Evolutionary conservation across 1,140 invertebrate genomes (phyloP), one percentile per base, ranked within the genome.

Genomic region (Apis laboriosa): DNA sequence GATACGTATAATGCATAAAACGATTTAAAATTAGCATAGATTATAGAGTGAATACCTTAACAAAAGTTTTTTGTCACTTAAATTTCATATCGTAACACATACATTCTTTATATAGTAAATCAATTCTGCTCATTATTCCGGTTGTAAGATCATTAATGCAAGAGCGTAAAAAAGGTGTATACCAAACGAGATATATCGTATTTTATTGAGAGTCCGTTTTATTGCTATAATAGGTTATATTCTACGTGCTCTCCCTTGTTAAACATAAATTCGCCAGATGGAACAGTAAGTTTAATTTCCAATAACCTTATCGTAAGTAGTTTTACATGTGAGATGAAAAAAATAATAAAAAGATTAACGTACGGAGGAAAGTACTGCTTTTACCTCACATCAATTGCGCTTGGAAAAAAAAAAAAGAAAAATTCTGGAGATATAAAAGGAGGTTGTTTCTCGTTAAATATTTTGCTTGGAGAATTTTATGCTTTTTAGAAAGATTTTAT

Each of bases 261-360:
- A 56, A 72, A 72, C 53, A 17, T 72, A 72, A 72, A 72, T 74
- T n/a, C 7, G 72, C 72, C 28, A 28, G 28, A 12, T n/a, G 12
- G 49, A 53, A n/a, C 11, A 13, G n/a, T 21, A 24, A 13, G 13
- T 43, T 74, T 74, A 74, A 74, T 74, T 74, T 74, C 60, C 72
- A 43, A 74, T 74, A 74, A 34, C 19, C 24, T 56, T 73, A 58
- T 73, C 71, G 72, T 49, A 74, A 60, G 34, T 28, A 15, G 12
- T 60, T 34, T 60, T n/a, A 53, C n/a, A 5, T 12, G n/a, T 12
- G 49, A 53, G 11, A 24, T 17, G 8, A 4, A 53, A 11, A 9
- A 9, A 71, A 1, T 9, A 67, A 71, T 3, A 53, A 63, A 21
- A 24, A 17, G 19, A 71, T 12, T 4, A 49, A 68, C 43, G 21